These are phyloP conservation scores for Cyanoderma ruficeps DNA, from an alignment of 2,113 vertebrate genomes.

Conservation along the genomic window DNA sequence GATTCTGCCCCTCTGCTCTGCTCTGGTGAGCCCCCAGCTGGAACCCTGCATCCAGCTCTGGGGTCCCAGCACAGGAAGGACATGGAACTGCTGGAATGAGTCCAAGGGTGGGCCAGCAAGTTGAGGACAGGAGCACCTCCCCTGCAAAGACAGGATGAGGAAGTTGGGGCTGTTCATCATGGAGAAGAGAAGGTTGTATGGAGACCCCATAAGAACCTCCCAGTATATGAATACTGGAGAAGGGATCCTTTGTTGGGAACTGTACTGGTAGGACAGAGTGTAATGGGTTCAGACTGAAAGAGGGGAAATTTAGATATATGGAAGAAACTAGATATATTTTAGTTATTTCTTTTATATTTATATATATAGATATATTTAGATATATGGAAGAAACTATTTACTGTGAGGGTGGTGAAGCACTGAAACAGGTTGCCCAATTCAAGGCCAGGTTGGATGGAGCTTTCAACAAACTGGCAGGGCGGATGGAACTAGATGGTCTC, in stretches of 20 bases:
- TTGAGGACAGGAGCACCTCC: neutral
- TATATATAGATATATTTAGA: too few relatives aligned
- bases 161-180: neutral
- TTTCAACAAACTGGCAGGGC: neutral
- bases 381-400: neutral
- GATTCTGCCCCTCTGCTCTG: neutral
- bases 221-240: neutral
- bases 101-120: neutral
- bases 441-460: neutral
- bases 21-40: neutral
- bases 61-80: too few relatives aligned
- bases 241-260: neutral
- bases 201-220: neutral
- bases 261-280: neutral
- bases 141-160: accelerated
- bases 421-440: neutral
- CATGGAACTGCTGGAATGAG: accelerated
- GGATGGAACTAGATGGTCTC: neutral
- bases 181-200: neutral
- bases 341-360: too few relatives aligned
- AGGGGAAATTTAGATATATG: neutral
- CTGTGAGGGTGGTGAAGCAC: neutral
- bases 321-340: too few relatives aligned
- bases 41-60: neutral
- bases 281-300: neutral